phyloP scores from a whole-genome alignment of 1,140 invertebrate species.

The Chrysoperla carnea region DNA sequence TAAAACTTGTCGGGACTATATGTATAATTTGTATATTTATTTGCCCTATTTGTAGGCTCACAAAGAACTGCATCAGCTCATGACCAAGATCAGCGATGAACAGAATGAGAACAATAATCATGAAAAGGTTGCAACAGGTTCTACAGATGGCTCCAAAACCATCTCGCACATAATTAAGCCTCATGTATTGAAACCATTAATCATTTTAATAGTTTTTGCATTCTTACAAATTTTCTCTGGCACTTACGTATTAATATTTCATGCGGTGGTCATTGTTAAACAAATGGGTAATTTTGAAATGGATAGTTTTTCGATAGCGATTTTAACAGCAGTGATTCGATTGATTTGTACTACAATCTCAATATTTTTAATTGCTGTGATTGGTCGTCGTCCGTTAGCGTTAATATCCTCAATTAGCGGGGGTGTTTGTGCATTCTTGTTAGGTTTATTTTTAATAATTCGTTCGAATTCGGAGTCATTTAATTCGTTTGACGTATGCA shows the following conservation, averaged over 20 bases:
- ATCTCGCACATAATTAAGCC: slow-evolving; percentile 24
- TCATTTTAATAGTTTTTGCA: slow-evolving; percentile 51
- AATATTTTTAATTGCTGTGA: slow-evolving; percentile 36
- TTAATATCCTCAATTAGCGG: slow-evolving; percentile 45
- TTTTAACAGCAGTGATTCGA: slow-evolving; percentile 41
- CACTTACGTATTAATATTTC: slow-evolving; percentile 55
- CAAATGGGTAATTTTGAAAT: slow-evolving; percentile 27
- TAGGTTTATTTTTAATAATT: slow-evolving; percentile 32
- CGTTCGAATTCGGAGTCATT: slow-evolving; percentile 20
- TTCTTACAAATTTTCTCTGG: slow-evolving; percentile 50
- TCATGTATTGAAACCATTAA: slow-evolving; percentile 45
- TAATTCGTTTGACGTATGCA: slow-evolving; percentile 18
- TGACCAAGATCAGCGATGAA: slow-evolving; percentile 14
- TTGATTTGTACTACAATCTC: slow-evolving; percentile 40
- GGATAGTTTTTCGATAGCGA: slow-evolving; percentile 35
- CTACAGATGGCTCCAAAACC: slow-evolving; percentile 25
- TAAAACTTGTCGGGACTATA: too few relatives aligned
- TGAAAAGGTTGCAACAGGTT: too few relatives aligned
- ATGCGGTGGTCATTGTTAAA: slow-evolving; percentile 47
- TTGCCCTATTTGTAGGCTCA: slow-evolving; percentile 31
- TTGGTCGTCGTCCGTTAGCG: slow-evolving; percentile 41
- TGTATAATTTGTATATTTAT: too few relatives aligned
- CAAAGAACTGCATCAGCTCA: slow-evolving; percentile 32
- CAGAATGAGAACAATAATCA: slow-evolving; percentile 11
- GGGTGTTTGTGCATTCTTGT: slow-evolving; percentile 31